These are phyloP conservation scores for Sciurus vulgaris DNA, from an alignment of 2,797 vertebrate genomes.

Conservation along the genomic window DNA sequence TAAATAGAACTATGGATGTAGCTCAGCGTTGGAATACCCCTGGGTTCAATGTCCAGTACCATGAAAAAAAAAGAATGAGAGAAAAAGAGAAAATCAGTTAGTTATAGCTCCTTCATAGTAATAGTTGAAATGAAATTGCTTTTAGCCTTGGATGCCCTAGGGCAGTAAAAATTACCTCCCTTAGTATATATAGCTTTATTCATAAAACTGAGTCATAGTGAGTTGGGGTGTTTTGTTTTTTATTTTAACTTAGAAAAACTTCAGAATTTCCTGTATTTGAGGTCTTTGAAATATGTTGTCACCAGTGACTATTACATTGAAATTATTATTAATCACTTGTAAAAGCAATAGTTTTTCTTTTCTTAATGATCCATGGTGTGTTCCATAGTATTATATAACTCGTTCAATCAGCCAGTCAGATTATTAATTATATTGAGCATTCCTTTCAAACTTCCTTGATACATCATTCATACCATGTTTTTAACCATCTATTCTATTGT, in stretches of 20 bases:
- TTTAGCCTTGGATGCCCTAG: neutral
- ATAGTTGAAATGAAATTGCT: slow-evolving; percentile 56
- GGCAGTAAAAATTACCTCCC: neutral
- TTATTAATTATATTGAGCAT: slow-evolving; percentile 51
- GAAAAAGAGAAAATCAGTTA: neutral
- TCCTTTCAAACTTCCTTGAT: slow-evolving; percentile 57
- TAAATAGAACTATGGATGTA: no score
- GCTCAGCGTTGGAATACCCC: no score
- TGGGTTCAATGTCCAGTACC: neutral
- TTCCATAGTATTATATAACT: slow-evolving; percentile 39
- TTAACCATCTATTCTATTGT: slow-evolving; percentile 53
- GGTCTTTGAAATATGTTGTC: slow-evolving; percentile 54
- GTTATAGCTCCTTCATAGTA: slow-evolving; percentile 47
- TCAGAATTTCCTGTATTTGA: slow-evolving; percentile 65
- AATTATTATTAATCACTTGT: slow-evolving; percentile 38
- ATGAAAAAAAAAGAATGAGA: no score
- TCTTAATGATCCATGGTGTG: neutral
- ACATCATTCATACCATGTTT: slow-evolving; percentile 2
- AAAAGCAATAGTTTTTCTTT: slow-evolving; percentile 34
- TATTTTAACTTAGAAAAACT: slow-evolving; percentile 54
- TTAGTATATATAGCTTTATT: neutral
- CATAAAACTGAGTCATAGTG: slow-evolving; percentile 59
- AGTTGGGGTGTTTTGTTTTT: neutral
- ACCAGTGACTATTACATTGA: slow-evolving; percentile 39
- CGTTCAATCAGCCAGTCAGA: neutral